Evolutionary conservation across 2,888 invertebrate species (phyloP), one percentile per base, ranked within the genome.

Genomic region (Osedax frankpressi): DNA sequence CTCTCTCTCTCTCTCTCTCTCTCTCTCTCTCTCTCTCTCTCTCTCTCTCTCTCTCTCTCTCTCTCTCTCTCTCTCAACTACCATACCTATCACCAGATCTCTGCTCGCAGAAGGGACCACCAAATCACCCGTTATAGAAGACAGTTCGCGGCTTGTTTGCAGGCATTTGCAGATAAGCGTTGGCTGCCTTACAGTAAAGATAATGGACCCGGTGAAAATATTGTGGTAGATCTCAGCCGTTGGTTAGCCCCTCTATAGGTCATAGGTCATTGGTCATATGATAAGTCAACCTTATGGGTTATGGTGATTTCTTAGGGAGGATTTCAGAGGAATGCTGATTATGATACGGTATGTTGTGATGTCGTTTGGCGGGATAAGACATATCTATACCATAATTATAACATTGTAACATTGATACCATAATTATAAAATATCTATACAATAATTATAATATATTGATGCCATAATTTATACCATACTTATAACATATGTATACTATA

Each of bases 91-190:
- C 59, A 19, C 59, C 59, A 19, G 44, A 19, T 19, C 6, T 44
- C 44, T 19, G 19, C 6, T 19, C 6, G 44, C 6, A 44, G 44
- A 19, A 6, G 44, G 19, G 44, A 44, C 19, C 44, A 44, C 19
- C 44, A 69, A 30, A 69, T 30, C 3, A 29, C 69, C 28, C 27
- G n/a, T 14, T 69, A 69, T n/a, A 28, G 69, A 3, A 28, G 69
- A 28, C 69, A 69, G 69, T 69, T 69, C 28, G 69, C 69, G 1
- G 69, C 69, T 6, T 69, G 69, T 28, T n/a, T 69, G 29, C 69
- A 69, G 30, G 69, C 69, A 30, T 69, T 69, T 30, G 30, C 69
- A 0, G 69, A 69, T 30, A 69, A 69, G 28, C 69, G 69, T 28
- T 69, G 69, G 69, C 69, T 69, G 29, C 69, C 69, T 11, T 69